These are phyloP conservation scores for Hippocampus zosterae DNA, from an alignment of 2,113 vertebrate species.

Conservation along the genomic window DNA sequence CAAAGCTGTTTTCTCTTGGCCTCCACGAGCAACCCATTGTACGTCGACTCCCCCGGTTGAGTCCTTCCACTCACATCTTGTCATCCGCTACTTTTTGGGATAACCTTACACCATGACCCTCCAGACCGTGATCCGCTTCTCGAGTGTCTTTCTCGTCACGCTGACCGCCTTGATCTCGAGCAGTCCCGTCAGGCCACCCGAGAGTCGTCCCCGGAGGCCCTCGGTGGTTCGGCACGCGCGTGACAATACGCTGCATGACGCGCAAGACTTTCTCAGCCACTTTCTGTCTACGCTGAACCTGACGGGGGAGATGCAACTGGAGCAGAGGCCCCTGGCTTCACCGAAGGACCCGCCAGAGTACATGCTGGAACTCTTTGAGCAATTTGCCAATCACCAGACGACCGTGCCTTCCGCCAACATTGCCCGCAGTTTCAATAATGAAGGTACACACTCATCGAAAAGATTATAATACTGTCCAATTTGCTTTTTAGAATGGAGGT, in stretches of 20 bases:
- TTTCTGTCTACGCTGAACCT: conserved; percentile 87
- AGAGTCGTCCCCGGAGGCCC: conserved; percentile 55
- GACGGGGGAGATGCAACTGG: conserved; percentile 75
- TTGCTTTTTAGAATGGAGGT: not conserved
- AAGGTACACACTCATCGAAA: conserved; percentile 76
- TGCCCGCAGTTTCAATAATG: conserved; percentile 92
- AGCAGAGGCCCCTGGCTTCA: conserved; percentile 48
- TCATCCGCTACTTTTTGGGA: conserved; percentile 44
- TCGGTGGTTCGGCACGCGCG: conserved; percentile 67
- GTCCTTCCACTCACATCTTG: conserved; percentile 32
- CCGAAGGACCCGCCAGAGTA: conserved; percentile 85
- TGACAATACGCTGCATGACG: conserved; percentile 76
- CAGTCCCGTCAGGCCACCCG: conserved; percentile 78
- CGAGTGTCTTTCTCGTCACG: conserved; percentile 47
- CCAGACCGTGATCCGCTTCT: conserved; percentile 29
- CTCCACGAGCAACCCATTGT: conserved; percentile 39
- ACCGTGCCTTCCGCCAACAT: conserved; percentile 84
- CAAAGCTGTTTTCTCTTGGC: conserved; percentile 59
- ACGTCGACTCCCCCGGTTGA: conserved; percentile 18
- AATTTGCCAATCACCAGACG: conserved; percentile 80
- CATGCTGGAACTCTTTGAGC: conserved; percentile 94
- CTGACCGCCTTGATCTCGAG: conserved; percentile 57
- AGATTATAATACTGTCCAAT: not conserved
- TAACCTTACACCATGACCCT: conserved; percentile 53
- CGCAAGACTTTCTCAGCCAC: conserved; percentile 81